Evolutionary conservation across 2,888 invertebrate species (phyloP).

Genomic region (Hydriomena furcata): DNA sequence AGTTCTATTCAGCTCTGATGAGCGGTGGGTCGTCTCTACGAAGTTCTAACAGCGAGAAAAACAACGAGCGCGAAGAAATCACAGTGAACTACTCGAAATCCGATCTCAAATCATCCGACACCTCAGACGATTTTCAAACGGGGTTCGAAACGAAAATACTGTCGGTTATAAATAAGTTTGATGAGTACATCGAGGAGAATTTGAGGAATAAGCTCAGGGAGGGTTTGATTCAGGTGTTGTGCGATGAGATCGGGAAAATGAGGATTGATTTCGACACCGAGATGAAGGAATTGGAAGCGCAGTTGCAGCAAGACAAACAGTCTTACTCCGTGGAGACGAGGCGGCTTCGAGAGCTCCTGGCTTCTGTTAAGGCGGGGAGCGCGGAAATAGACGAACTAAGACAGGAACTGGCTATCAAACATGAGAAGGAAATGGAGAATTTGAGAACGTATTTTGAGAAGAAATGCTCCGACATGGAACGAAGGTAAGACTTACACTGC

Average conservation of each 20-base stretch:
- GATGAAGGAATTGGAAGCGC: conserved; percentile 65
- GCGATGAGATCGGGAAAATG: conserved; percentile 79
- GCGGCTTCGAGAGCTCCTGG: conserved; percentile 79
- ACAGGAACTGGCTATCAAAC: conserved; percentile 85
- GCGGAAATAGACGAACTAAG: conserved; percentile 81
- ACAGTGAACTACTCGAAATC: conserved; percentile 72
- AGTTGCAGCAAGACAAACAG: conserved; percentile 83
- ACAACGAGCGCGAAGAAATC: conserved; percentile 78
- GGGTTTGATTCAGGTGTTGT: conserved; percentile 80
- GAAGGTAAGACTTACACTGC: conserved; percentile 84
- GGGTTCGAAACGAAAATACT: conserved; percentile 67
- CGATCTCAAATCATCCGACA: conserved; percentile 62
- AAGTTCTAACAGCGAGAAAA: conserved; percentile 74
- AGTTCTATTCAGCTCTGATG: conserved; percentile 72
- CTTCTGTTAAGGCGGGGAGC: conserved; percentile 83
- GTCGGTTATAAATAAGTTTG: conserved; percentile 60
- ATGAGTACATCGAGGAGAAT: conserved; percentile 69
- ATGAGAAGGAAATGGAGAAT: conserved; percentile 91
- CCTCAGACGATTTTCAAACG: conserved; percentile 66
- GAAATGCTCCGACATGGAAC: conserved; percentile 91
- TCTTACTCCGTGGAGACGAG: conserved; percentile 79
- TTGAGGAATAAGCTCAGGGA: conserved; percentile 75
- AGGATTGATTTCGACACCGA: conserved; percentile 69
- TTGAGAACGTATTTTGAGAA: conserved; percentile 91
- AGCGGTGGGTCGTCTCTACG: conserved; percentile 66